phyloP scores from a whole-genome alignment of 2,113 vertebrate genomes.

The Baryphthengus martii region DNA sequence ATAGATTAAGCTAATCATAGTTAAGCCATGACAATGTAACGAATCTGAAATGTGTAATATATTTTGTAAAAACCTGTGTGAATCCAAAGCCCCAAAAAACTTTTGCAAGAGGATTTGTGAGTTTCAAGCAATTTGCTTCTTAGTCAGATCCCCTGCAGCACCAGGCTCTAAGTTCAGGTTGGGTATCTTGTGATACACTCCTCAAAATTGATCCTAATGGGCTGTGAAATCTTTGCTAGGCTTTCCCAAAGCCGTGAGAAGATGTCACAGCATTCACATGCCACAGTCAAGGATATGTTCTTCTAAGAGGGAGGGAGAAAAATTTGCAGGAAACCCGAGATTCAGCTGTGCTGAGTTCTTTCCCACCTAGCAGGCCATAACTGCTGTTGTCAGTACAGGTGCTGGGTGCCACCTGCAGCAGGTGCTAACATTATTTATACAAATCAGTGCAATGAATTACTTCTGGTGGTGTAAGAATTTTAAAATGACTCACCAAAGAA shows the following conservation, averaged over 20 bases:
- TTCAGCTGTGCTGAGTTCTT: not conserved
- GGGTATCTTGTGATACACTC: not conserved
- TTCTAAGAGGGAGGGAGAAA: not conserved
- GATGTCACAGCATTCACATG: not conserved
- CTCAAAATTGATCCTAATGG: not conserved
- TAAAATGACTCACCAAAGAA: not conserved
- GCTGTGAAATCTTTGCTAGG: not conserved
- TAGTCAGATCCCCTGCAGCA: not conserved
- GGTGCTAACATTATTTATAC: not conserved
- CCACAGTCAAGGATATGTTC: not conserved
- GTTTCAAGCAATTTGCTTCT: not conserved
- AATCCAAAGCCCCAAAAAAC: not conserved
- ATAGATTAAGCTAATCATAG: not conserved
- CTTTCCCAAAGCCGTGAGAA: not conserved
- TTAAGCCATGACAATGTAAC: not conserved
- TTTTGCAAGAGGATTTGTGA: not conserved
- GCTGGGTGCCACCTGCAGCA: not conserved
- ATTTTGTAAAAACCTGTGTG: not conserved
- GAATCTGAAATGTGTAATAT: not conserved
- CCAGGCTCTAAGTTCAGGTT: not conserved
- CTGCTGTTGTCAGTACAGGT: not conserved
- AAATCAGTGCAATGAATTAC: not conserved
- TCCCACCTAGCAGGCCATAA: not conserved
- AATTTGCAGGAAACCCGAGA: not conserved
- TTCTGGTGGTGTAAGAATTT: not conserved